Percentiles rank a stretch among this genome's conserved stretches.
Conservation (phyloP, 2,113 vertebrate genomes). For the Mesoclemmys tuberculata region DNA sequence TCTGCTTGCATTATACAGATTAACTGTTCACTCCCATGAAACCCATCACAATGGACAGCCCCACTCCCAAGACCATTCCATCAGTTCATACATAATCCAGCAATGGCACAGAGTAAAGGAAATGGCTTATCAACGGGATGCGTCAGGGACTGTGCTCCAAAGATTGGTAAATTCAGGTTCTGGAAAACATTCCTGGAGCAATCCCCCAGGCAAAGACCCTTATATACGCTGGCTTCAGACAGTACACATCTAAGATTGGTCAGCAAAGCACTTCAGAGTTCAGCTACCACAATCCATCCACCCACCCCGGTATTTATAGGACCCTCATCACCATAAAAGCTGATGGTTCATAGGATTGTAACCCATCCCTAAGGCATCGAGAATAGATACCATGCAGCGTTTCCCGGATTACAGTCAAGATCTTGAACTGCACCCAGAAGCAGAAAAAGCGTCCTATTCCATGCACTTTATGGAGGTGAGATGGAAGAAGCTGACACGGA, state of each 20-base stretch:
- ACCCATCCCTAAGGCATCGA: neutral
- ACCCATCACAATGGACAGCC: neutral
- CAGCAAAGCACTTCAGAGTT: neutral
- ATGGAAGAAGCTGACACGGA: too few species aligned
- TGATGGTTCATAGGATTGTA: too few species aligned
- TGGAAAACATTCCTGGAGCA: neutral
- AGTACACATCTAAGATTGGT: neutral
- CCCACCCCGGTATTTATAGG: neutral
- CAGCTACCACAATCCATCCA: neutral
- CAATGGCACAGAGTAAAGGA: neutral
- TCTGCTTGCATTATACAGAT: neutral
- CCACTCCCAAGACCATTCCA: neutral
- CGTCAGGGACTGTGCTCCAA: neutral
- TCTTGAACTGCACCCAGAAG: neutral
- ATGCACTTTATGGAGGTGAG: neutral
- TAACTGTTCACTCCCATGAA: neutral
- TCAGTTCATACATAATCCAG: neutral
- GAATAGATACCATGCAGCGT: neutral
- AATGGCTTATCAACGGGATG: neutral
- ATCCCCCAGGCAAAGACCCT: neutral
- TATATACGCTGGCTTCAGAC: too few species aligned
- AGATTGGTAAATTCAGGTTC: neutral
- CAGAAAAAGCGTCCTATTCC: neutral
- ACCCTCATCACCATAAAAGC: too few species aligned
- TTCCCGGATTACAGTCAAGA: neutral